These are phyloP conservation scores for Amiota minor DNA, from an alignment of 2,888 invertebrate genomes.

Conservation along the genomic window DNA sequence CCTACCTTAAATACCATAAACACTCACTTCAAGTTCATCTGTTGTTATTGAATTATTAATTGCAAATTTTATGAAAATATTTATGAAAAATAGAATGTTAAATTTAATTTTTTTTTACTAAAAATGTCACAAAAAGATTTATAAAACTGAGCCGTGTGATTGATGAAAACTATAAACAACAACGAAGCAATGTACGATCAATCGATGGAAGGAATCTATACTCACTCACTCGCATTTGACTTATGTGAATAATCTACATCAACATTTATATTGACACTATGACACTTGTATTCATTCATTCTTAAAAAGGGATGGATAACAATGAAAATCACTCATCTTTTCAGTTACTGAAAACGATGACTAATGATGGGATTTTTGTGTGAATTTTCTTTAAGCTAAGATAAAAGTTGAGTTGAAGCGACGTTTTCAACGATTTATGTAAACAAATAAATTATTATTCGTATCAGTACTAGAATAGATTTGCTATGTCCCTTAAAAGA, in stretches of 20 bases:
- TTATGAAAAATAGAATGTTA: too few species aligned
- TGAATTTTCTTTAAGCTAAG: slow-evolving; percentile 8
- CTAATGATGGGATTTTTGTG: neutral
- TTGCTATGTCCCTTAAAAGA: neutral
- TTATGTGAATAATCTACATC: neutral
- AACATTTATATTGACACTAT: slow-evolving; percentile 2
- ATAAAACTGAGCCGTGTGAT: too few species aligned
- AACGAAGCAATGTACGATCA: too few species aligned
- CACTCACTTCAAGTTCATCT: too few species aligned
- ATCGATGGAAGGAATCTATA: neutral
- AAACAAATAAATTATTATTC: slow-evolving; percentile 9
- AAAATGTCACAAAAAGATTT: too few species aligned
- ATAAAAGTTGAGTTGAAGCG: neutral
- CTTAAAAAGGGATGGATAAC: too few species aligned
- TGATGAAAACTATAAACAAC: too few species aligned
- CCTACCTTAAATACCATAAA: too few species aligned
- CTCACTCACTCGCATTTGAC: neutral
- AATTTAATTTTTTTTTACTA: too few species aligned
- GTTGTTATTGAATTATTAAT: too few species aligned
- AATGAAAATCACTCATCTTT: neutral
- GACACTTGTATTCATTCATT: neutral
- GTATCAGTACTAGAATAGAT: neutral
- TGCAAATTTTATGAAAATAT: too few species aligned
- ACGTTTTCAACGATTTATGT: slow-evolving; percentile 9
- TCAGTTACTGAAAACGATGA: neutral